Conservation (phyloP, 35 echinoderm and acorn worm species). For the Amphiura filiformis region DNA sequence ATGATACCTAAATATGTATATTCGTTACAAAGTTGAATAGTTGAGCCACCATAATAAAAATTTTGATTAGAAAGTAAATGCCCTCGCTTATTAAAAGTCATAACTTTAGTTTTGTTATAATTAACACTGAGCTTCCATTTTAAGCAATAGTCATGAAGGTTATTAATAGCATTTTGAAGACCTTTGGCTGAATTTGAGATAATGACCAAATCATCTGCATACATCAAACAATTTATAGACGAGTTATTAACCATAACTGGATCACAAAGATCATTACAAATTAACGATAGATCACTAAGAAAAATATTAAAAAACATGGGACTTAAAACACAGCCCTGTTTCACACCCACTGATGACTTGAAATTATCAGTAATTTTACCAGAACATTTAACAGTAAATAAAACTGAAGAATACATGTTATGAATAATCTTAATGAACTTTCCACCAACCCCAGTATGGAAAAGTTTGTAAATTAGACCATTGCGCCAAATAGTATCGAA, state of each 20-base stretch:
- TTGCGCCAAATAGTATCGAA: not conserved
- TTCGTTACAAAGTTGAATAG: not conserved
- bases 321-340: too few species aligned
- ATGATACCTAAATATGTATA: constrained; percentile 4
- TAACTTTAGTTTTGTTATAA: not conserved
- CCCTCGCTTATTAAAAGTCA: not conserved
- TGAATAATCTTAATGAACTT: constrained; percentile 1
- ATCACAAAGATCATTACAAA: not conserved
- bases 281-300: not conserved
- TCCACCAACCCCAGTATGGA: not conserved
- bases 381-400: constrained; percentile 4
- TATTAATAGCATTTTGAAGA: constrained; percentile 12
- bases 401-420: not conserved
- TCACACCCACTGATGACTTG: not conserved
- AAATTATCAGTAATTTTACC: constrained; percentile 3
- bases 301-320: constrained; percentile 3
- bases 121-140: constrained; percentile 8
- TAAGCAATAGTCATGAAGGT: not conserved
- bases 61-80: not conserved
- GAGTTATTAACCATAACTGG: not conserved
- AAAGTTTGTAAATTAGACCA: constrained; percentile 8
- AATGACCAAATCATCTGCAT: constrained; percentile 2
- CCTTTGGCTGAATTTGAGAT: not conserved
- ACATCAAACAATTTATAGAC: not conserved
- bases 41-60: not conserved